phyloP scores from a whole-genome alignment of 2,888 invertebrate genomes.

The Megastigmus dorsalis region DNA sequence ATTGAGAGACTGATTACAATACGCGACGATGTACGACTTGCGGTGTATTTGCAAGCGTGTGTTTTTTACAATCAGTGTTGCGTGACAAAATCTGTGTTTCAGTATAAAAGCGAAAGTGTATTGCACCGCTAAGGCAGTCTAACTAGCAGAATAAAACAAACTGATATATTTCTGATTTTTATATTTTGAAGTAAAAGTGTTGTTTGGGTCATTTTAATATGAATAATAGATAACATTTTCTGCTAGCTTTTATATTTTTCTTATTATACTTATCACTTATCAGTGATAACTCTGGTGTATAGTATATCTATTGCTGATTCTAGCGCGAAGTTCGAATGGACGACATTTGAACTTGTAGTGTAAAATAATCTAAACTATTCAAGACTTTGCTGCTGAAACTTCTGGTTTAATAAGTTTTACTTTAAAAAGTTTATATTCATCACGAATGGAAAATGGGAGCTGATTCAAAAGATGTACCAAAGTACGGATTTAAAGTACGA shows the following conservation, averaged over 20 bases:
- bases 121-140: background rate
- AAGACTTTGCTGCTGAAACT: too few relatives aligned
- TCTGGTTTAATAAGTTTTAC: too few relatives aligned
- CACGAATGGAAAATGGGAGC: constrained; percentile 23
- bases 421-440: too few relatives aligned
- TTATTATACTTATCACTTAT: too few relatives aligned
- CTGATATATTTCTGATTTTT: background rate
- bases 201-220: background rate
- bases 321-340: constrained; percentile 16
- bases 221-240: background rate
- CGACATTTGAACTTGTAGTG: background rate
- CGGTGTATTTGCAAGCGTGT: background rate
- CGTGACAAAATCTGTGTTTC: constrained; percentile 6
- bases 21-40: background rate
- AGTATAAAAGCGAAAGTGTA: constrained; percentile 24
- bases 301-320: background rate
- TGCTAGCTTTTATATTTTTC: constrained; percentile 4
- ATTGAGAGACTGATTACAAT: constrained; percentile 18
- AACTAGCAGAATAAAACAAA: background rate
- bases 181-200: background rate
- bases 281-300: too few relatives aligned
- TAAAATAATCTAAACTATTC: background rate
- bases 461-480: constrained; percentile 74
- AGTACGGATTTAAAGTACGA: constrained; percentile 83
- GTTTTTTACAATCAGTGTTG: background rate